Evolutionary conservation across 2,113 vertebrate genomes (phyloP), one percentile per base, ranked within the genome.

Genomic region (Myotis lucifugus): DNA sequence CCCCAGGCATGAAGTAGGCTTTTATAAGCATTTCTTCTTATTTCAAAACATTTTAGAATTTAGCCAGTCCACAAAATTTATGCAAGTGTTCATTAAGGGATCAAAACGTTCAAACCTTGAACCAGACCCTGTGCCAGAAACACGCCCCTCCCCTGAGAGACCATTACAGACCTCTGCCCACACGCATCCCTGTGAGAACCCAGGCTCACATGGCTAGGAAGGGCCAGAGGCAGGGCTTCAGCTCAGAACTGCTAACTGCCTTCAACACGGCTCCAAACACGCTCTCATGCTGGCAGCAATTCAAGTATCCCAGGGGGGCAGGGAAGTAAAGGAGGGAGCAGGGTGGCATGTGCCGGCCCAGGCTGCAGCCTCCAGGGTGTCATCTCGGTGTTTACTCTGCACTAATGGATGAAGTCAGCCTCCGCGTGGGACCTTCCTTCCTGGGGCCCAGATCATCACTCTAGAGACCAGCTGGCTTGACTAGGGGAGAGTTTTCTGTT

Each of bases 331-430:
- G 37, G 17, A 14, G 74, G 27, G 46, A 32, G 77, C n/a, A 32
- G 27, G 29, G 54, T 34, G 15, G 19, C 0, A 3, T 0, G 19
- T 32, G 91, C 73, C 2, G 9, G 82, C 34, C 48, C 14, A 0
- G 2, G 69, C 42, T 40, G 34, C 59, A n/a, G 91, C 91, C 97
- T 81, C 52, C 0, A 34, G 85, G 91, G 95, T 64, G 1, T 19
- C 6, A 0, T 29, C 56, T 4, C 0, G 19, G 27, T 85, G 93
- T 96, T 95, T 93, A 95, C 54, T 56, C 59, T 10, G 61, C 18
- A 4, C 84, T 94, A 42, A 79, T 0, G 37, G 95, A 91, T 96
- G 96, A 97, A 70, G 93, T 94, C 96, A 96, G 52, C 32, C 76
- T 94, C 85, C 52, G 0, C 0, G 0, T 15, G 93, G 97, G 59